Percentiles rank a stretch among this genome's conserved stretches.
phyloP scores from a whole-genome alignment of 2,113 vertebrate species.

The Galemys pyrenaicus region DNA sequence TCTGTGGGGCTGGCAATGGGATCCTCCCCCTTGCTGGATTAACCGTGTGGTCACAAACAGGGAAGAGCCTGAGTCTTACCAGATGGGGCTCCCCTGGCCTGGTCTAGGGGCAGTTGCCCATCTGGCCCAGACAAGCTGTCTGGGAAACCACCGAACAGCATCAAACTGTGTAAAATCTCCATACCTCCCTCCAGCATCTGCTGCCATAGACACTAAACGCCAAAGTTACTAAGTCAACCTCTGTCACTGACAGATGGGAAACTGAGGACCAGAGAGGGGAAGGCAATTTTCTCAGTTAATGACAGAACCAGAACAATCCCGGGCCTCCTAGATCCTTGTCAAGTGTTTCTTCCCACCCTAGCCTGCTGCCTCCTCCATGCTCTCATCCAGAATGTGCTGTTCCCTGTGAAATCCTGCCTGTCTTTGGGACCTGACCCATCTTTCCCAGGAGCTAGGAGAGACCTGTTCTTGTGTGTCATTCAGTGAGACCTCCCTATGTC shows the following conservation, averaged over 20 bases:
- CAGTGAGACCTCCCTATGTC: background rate
- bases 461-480: background rate
- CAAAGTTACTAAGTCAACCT: background rate
- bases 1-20: background rate
- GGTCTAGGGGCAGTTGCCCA: background rate
- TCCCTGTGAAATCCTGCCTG: background rate
- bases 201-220: background rate
- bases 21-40: background rate
- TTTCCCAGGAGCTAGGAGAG: fast-evolving
- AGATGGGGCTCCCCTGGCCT: background rate
- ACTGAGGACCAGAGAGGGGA: background rate
- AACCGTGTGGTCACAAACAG: background rate
- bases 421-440: background rate
- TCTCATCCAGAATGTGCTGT: background rate
- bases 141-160: background rate
- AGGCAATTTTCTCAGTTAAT: background rate
- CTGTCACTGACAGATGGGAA: background rate
- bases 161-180: background rate
- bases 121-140: background rate
- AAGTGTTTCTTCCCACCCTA: background rate
- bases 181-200: background rate
- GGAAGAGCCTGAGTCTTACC: background rate
- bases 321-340: background rate
- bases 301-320: background rate
- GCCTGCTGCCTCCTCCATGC: background rate